phyloP scores from a whole-genome alignment of 2,113 vertebrate species.

The Eretmochelys imbricata region DNA sequence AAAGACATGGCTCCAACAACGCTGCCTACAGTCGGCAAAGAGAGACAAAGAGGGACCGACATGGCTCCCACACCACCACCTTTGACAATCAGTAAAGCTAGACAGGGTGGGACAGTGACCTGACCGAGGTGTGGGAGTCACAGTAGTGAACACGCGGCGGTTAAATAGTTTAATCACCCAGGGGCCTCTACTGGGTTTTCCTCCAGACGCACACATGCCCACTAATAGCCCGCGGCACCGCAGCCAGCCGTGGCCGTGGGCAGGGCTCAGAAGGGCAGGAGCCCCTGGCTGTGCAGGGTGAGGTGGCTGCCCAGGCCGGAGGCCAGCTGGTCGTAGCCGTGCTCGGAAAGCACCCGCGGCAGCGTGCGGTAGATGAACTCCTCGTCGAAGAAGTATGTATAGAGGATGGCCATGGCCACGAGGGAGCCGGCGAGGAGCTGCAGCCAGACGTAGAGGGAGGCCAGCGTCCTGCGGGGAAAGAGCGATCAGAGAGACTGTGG shows the following conservation, averaged over 20 bases:
- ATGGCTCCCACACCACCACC: too few relatives aligned
- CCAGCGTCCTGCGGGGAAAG: background rate
- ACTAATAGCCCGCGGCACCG: background rate
- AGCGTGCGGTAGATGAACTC: background rate
- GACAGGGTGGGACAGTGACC: background rate
- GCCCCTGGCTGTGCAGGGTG: background rate
- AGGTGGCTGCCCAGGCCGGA: background rate
- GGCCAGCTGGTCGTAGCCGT: background rate
- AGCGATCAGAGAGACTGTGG: background rate
- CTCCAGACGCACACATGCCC: background rate
- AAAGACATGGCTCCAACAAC: too few relatives aligned
- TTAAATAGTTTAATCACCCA: background rate
- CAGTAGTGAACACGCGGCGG: background rate
- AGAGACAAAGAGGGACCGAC: too few relatives aligned
- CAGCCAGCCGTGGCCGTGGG: background rate
- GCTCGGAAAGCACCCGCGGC: background rate
- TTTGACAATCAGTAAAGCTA: too few relatives aligned
- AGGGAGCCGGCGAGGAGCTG: background rate
- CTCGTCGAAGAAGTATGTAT: background rate
- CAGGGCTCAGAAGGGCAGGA: background rate
- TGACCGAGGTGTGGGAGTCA: background rate
- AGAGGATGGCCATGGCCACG: background rate
- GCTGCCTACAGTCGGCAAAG: too few relatives aligned
- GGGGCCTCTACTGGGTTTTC: background rate
- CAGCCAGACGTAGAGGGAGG: background rate